Evolutionary conservation across 2,888 invertebrate genomes (phyloP).

Genomic region (Dasypogon diadema): DNA sequence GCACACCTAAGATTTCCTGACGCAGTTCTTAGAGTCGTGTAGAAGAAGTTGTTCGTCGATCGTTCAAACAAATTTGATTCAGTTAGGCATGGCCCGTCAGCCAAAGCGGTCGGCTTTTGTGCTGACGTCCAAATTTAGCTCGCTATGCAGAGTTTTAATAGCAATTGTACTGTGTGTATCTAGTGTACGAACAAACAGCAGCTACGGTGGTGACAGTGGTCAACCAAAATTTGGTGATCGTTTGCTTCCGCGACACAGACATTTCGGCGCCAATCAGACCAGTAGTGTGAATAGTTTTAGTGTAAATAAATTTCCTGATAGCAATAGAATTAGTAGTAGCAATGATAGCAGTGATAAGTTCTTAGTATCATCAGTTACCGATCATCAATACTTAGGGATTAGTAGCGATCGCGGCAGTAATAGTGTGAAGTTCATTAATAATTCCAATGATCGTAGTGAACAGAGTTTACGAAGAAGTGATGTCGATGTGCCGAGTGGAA

Average conservation of each 20-base stretch:
- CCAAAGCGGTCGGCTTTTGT: slow-evolving; percentile 63
- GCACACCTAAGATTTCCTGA: neutral
- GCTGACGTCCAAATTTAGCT: slow-evolving; percentile 57
- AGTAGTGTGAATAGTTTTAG: slow-evolving; percentile 44
- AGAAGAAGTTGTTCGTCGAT: slow-evolving; percentile 30
- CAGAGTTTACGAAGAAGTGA: slow-evolving; percentile 12
- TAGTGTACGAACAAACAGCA: neutral
- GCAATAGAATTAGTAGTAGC: slow-evolving; percentile 42
- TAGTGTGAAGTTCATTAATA: slow-evolving; percentile 39
- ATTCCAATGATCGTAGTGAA: slow-evolving; percentile 18
- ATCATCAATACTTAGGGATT: slow-evolving; percentile 21
- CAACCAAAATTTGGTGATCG: slow-evolving; percentile 65
- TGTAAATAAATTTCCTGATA: slow-evolving; percentile 55
- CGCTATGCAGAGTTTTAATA: slow-evolving; percentile 21
- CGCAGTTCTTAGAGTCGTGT: neutral
- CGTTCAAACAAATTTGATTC: slow-evolving; percentile 48
- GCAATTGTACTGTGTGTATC: slow-evolving; percentile 20
- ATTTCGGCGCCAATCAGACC: slow-evolving; percentile 55
- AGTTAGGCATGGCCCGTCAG: slow-evolving; percentile 66
- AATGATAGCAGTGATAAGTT: slow-evolving; percentile 61
- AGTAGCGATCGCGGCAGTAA: slow-evolving; percentile 22
- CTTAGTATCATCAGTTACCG: slow-evolving; percentile 55
- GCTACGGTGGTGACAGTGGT: neutral
- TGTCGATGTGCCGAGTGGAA: neutral
- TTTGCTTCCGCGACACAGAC: slow-evolving; percentile 62